phyloP scores from a whole-genome alignment of 2,888 invertebrate genomes.

The Drosophila niveifrons region DNA sequence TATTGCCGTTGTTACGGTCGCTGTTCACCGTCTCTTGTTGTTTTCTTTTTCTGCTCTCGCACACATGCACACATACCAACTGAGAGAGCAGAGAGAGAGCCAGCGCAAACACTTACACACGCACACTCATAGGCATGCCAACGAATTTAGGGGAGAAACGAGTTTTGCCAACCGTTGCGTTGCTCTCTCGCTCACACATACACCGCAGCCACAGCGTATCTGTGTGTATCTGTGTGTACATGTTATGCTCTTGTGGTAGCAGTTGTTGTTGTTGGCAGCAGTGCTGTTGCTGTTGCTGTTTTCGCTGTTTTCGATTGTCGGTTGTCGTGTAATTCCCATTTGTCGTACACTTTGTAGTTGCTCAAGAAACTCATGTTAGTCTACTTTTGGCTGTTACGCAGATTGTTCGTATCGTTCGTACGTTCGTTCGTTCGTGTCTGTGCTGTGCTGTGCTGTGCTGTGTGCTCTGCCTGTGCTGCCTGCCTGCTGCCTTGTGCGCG shows the following conservation, averaged over 20 bases:
- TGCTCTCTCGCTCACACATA: conserved; percentile 47
- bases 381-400: conserved; percentile 86
- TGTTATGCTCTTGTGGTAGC: conserved; percentile 25
- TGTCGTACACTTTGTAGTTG: conserved; percentile 85
- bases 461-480: conserved; percentile 40
- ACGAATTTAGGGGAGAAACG: conserved; percentile 67
- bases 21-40: conserved; percentile 56
- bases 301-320: conserved; percentile 83
- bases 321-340: conserved; percentile 85
- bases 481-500: conserved; percentile 22
- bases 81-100: conserved; percentile 4
- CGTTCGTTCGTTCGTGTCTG: conserved; percentile 25
- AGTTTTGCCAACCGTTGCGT: conserved; percentile 53
- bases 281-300: conserved; percentile 65
- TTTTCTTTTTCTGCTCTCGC: conserved; percentile 39
- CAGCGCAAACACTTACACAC: conserved; percentile 23
- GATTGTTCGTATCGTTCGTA: conserved; percentile 84
- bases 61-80: conserved; percentile 18
- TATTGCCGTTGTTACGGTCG: conserved; percentile 82
- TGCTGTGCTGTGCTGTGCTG: conserved; percentile 20
- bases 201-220: conserved; percentile 16
- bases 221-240: conserved; percentile 42
- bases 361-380: conserved; percentile 85
- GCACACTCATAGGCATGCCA: conserved; percentile 5
- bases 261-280: conserved; percentile 17